Conservation (phyloP, 2,113 vertebrate genomes). For the Bujurquina vittata region DNA sequence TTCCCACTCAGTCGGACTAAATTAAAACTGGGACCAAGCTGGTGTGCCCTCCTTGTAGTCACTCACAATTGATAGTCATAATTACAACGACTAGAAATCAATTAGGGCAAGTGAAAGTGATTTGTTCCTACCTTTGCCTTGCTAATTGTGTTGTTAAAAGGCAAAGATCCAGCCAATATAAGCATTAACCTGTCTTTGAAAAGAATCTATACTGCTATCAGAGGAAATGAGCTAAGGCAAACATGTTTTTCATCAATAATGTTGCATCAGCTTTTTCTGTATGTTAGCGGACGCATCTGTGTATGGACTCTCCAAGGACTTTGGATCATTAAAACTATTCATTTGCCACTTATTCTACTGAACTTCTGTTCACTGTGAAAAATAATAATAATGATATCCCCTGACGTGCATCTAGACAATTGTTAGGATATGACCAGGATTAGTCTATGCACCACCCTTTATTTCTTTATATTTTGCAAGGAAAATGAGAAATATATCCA, state of each 20-base stretch:
- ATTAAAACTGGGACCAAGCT: constrained; percentile 48
- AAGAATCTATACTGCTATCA: constrained; percentile 64
- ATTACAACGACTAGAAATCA: constrained; percentile 76
- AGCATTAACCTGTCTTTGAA: constrained; percentile 65
- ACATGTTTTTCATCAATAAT: constrained; percentile 55
- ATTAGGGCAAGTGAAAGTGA: constrained; percentile 71
- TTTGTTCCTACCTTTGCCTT: constrained; percentile 64
- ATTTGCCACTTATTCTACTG: constrained; percentile 28
- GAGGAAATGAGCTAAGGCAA: constrained; percentile 60
- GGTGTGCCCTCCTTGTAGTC: constrained; percentile 49
- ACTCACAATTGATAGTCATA: constrained; percentile 74
- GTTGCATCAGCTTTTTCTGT: constrained; percentile 26
- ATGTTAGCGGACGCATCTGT: constrained; percentile 26
- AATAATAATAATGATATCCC: not conserved
- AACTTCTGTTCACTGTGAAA: constrained; percentile 12
- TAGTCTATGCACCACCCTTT: not conserved
- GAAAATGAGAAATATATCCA: not conserved
- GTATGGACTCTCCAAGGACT: constrained; percentile 22
- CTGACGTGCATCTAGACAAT: not conserved
- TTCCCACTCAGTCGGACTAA: constrained; percentile 48
- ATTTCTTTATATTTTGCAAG: not conserved
- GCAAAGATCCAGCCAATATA: constrained; percentile 52
- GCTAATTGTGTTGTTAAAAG: constrained; percentile 74
- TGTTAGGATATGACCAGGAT: constrained; percentile 11
- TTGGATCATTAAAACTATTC: constrained; percentile 18